Evolutionary conservation across 2,888 invertebrate species (phyloP), one percentile per base, ranked within the genome.

Genomic region (Uloborus plumipes): DNA sequence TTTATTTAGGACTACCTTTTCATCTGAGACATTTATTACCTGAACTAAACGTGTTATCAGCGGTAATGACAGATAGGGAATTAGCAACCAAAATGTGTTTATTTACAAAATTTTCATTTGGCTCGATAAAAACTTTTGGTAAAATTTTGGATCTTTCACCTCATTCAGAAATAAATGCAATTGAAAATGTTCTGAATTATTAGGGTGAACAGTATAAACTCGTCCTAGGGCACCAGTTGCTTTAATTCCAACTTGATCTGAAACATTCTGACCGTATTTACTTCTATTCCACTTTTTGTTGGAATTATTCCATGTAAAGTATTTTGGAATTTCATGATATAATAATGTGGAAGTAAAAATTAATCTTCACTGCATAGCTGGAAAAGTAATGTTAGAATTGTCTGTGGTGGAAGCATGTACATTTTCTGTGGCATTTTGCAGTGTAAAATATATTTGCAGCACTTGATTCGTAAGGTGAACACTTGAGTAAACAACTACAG

Each of bases 111-210:
- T n/a, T n/a, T n/a, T n/a, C n/a, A n/a, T n/a, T n/a, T n/a, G n/a
- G n/a, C n/a, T n/a, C n/a, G n/a, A n/a, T n/a, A n/a, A n/a, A n/a
- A 86, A 51, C 20, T 87, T 72, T 31, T 86, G 69, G 31, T 69
- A 86, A 16, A 74, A 73, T n/a, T 59, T 73, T 11, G 86, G 71
- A 53, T 86, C 86, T 16, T 22, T 18, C 11, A 62, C 64, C 18
- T 61, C 7, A 15, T 49, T n/a, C 13, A 89, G 84, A 11, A 53
- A 15, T n/a, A 53, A 18, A 0, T 15, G 11, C 18, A 62, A 0
- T 14, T 22, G 26, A 1, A 13, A 62, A 14, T 26, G 6, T 26
- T 62, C 62, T 13, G 22, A 16, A 16, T 62, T 20, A 16, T 22
- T 26, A 4, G 22, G 62, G 22, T 62, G 22, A 4, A 62, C n/a